A percentile compares a stretch with the other conserved stretches of the same genome.
Conservation (phyloP, 64 coral and sea anemone genomes). For the Dendrophyllia cribrosa region DNA sequence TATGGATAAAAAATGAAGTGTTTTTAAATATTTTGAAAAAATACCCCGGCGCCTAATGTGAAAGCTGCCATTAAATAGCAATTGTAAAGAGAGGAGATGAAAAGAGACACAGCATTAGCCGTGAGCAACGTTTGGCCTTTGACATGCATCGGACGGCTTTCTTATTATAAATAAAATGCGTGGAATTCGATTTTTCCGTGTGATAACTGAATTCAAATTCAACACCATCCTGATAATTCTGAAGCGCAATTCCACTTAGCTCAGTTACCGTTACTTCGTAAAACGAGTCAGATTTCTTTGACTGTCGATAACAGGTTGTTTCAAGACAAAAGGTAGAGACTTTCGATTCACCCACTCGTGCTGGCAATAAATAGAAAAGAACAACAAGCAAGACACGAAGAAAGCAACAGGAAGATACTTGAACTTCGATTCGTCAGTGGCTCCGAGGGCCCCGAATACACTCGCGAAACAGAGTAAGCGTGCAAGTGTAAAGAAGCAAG, state of each 20-base stretch:
- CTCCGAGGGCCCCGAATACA: slow-evolving; percentile 32
- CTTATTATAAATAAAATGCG: slow-evolving; percentile 57
- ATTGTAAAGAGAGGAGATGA: slow-evolving; percentile 55
- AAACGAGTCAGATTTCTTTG: slow-evolving; percentile 32
- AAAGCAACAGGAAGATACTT: not conserved
- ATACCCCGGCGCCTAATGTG: too few species aligned
- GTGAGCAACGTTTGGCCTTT: slow-evolving; percentile 37
- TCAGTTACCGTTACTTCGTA: slow-evolving; percentile 77
- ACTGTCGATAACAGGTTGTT: slow-evolving; percentile 49
- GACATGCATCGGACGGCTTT: slow-evolving; percentile 46
- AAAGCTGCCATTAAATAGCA: not conserved
- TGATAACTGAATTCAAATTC: slow-evolving; percentile 6
- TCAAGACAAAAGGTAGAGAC: slow-evolving; percentile 50
- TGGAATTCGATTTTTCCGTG: slow-evolving; percentile 37
- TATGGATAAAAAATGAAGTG: too few species aligned
- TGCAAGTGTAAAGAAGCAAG: not conserved
- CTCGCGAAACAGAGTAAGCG: not conserved
- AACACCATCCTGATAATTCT: slow-evolving; percentile 62
- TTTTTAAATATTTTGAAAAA: too few species aligned
- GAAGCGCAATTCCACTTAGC: slow-evolving; percentile 56
- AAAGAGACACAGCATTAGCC: slow-evolving; percentile 67
- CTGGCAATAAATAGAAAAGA: slow-evolving; percentile 53
- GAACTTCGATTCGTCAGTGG: not conserved
- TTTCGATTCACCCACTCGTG: slow-evolving; percentile 68
- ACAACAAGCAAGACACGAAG: slow-evolving; percentile 10